These are phyloP conservation scores for Onchidella celtica DNA, from an alignment of 2,888 invertebrate species.

Conservation along the genomic window DNA sequence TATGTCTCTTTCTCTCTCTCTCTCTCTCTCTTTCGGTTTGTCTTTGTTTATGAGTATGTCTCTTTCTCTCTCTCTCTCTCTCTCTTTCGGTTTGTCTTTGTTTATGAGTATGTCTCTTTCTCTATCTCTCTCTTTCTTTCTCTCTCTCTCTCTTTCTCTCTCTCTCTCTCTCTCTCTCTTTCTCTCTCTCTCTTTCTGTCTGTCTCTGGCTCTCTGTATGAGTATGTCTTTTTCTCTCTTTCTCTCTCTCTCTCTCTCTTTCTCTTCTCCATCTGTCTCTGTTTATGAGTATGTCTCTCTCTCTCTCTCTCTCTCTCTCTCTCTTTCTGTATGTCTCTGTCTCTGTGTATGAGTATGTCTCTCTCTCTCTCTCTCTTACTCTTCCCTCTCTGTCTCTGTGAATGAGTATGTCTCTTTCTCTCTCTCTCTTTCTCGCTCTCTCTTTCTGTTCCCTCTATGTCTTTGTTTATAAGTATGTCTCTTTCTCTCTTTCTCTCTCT, in stretches of 20 bases:
- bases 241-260: background rate
- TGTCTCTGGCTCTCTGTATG: background rate
- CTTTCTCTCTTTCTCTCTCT: background rate
- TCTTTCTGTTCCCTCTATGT: background rate
- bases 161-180: background rate
- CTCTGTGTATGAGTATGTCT: background rate
- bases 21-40: too few species aligned
- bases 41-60: too few species aligned
- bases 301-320: background rate
- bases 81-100: background rate
- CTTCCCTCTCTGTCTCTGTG: too few species aligned
- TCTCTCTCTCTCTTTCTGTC: conserved; percentile 2
- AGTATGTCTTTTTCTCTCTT: background rate
- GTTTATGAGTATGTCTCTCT: background rate
- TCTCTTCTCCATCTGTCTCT: background rate
- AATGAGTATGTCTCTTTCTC: background rate
- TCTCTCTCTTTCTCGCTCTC: background rate
- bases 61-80: too few species aligned
- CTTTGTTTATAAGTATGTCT: background rate
- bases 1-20: too few species aligned
- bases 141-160: background rate
- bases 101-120: background rate
- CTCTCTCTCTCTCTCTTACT: background rate
- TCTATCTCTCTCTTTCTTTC: background rate
- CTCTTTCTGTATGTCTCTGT: background rate